Percentiles rank a stretch among this genome's conserved stretches.
Conservation (phyloP, 2,797 vertebrate genomes). For the Neopelma chrysocephalum region DNA sequence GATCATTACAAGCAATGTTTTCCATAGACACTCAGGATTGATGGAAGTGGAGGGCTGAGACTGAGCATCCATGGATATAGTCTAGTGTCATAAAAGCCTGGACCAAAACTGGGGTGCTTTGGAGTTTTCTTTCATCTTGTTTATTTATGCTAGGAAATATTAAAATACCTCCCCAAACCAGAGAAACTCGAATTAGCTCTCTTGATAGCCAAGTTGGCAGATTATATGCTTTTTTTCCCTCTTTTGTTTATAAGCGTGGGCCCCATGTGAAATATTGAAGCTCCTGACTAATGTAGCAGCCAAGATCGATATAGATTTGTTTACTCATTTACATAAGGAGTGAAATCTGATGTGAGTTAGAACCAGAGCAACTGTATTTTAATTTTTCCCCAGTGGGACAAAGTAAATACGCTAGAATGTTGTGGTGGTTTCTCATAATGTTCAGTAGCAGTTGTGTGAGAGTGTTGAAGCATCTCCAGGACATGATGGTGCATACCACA, state of each 20-base stretch:
- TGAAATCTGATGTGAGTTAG: slow-evolving; percentile 5
- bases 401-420: not conserved
- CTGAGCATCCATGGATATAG: not conserved
- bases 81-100: not conserved
- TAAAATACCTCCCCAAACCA: not conserved
- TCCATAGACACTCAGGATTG: not conserved
- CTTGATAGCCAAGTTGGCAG: not conserved
- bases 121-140: not conserved
- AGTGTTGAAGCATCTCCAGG: not conserved
- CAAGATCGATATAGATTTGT: slow-evolving; percentile 22
- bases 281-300: slow-evolving; percentile 3
- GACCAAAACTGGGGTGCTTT: not conserved
- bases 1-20: not conserved
- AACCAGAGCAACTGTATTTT: not conserved
- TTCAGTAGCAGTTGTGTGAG: not conserved
- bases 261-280: slow-evolving; percentile 22
- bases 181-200: not conserved
- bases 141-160: not conserved
- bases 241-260: not conserved
- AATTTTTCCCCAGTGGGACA: not conserved
- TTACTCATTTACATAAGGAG: slow-evolving; percentile 34
- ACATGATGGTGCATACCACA: not conserved
- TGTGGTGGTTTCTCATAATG: not conserved
- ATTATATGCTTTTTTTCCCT: not conserved
- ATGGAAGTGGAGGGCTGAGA: not conserved